Percentiles rank a stretch among this genome's conserved stretches.
These are phyloP conservation scores for Saguinus imperator DNA, from an alignment of 2,113 vertebrate genomes.

Conservation along the genomic window DNA sequence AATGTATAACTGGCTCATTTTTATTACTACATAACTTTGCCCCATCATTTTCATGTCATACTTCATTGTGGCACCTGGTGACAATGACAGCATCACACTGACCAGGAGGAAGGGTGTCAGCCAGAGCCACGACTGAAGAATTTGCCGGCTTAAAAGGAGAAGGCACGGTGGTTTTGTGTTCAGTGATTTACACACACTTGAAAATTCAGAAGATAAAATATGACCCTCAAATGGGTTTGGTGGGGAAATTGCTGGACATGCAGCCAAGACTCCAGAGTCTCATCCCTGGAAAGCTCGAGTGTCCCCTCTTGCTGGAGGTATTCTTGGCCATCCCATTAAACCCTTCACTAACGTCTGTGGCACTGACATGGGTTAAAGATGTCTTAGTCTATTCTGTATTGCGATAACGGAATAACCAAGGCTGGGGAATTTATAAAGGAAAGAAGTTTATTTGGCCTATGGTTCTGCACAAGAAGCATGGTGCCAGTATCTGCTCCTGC, in stretches of 20 bases:
- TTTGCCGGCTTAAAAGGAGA: background rate
- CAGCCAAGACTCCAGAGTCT: background rate
- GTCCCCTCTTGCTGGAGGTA: background rate
- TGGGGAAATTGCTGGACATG: background rate
- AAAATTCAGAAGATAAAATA: background rate
- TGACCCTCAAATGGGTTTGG: background rate
- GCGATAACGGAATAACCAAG: too few relatives aligned
- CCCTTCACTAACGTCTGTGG: background rate
- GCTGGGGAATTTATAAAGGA: too few relatives aligned
- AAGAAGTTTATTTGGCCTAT: too few relatives aligned
- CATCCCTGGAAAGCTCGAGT: background rate
- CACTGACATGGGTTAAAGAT: accelerated
- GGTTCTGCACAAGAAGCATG: too few relatives aligned
- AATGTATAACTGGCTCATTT: slow-evolving; percentile 39
- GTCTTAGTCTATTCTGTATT: too few relatives aligned
- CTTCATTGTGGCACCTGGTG: accelerated
- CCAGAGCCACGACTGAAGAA: too few relatives aligned
- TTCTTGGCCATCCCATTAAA: accelerated
- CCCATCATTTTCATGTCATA: accelerated
- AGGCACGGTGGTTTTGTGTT: accelerated
- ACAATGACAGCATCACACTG: accelerated
- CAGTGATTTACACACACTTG: background rate
- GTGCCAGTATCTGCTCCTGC: too few relatives aligned
- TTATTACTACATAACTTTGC: background rate
- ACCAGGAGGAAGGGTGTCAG: accelerated